Conservation (phyloP, 1,140 invertebrate species). For the Panagrolaimus sp. region DNA sequence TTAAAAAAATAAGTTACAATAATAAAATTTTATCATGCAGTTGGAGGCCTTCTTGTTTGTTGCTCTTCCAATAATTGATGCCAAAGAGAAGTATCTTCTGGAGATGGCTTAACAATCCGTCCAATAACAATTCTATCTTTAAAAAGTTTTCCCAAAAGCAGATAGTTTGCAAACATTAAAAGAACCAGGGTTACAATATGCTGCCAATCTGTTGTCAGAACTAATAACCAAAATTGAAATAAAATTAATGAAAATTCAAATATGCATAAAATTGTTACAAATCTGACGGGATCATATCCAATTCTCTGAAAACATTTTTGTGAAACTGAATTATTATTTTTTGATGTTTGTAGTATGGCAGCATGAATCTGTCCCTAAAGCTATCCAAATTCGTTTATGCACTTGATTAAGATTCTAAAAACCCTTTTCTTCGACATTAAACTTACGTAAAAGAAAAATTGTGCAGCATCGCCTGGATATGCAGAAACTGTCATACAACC, state of each 20-base stretch:
- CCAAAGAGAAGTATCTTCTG: constrained; percentile 43
- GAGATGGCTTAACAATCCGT: constrained; percentile 50
- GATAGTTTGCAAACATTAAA: constrained; percentile 80
- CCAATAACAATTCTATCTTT: constrained; percentile 77
- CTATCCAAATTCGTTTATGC: no score
- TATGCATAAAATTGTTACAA: constrained; percentile 70
- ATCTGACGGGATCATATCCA: constrained; percentile 76
- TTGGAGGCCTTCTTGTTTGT: not conserved
- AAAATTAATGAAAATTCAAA: constrained; percentile 63
- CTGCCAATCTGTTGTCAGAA: constrained; percentile 78
- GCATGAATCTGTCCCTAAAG: no score
- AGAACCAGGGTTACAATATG: constrained; percentile 77
- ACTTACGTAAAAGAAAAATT: constrained; percentile 78
- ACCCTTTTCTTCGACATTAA: not conserved
- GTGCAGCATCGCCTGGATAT: constrained; percentile 74
- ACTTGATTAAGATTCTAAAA: constrained; percentile 59
- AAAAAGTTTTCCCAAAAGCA: constrained; percentile 78
- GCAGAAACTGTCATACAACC: constrained; percentile 69
- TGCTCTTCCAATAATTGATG: constrained; percentile 33
- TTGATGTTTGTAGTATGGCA: no score
- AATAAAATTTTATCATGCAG: not conserved
- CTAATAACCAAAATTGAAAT: constrained; percentile 71
- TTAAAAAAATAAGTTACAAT: not conserved
- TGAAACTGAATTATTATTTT: not conserved
- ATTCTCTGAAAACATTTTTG: constrained; percentile 9